Percentiles rank a stretch among this genome's conserved stretches.
phyloP scores from a whole-genome alignment of 2,113 vertebrate species.

The Pelobates fuscus region DNA sequence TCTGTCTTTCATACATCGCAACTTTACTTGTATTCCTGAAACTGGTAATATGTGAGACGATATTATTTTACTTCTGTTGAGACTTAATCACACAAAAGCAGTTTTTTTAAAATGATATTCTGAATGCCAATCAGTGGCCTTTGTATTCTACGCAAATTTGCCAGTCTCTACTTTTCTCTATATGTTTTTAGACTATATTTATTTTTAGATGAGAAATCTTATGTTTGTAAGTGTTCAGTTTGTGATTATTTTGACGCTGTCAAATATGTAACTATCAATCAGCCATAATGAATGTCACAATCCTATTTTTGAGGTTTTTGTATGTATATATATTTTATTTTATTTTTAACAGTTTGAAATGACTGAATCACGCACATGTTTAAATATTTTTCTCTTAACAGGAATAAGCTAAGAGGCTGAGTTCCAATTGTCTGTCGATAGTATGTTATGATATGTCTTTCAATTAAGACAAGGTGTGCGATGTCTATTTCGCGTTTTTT shows the following conservation, averaged over 20 bases:
- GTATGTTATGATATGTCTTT: too few species aligned
- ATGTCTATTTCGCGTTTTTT: background rate
- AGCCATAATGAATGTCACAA: background rate
- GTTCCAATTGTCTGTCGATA: background rate
- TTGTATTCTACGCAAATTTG: background rate
- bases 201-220: conserved; percentile 6
- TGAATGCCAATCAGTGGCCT: conserved; percentile 13
- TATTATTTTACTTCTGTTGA: background rate
- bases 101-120: background rate
- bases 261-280: background rate
- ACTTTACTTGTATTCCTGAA: background rate
- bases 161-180: background rate
- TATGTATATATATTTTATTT: background rate
- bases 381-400: background rate
- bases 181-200: background rate
- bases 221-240: background rate
- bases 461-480: background rate
- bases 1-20: background rate
- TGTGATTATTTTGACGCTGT: background rate
- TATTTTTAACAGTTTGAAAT: background rate
- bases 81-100: background rate
- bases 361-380: background rate
- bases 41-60: background rate
- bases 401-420: background rate
- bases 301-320: background rate